Evolutionary conservation across 2,888 invertebrate genomes (phyloP).

Genomic region (Zootermopsis nevadensis): DNA sequence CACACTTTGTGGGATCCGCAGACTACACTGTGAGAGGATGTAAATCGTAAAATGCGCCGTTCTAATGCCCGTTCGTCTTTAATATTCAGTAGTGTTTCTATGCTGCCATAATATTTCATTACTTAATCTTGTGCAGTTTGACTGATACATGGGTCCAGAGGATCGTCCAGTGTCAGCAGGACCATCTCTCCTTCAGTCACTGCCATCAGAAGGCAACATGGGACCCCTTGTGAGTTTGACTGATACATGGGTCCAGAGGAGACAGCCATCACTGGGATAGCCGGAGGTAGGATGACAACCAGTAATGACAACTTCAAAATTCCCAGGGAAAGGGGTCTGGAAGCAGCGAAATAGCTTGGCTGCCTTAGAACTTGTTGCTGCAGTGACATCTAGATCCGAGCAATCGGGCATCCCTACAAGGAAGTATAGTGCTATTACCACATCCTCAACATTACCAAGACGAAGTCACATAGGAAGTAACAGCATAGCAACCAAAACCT

Average conservation of each 20-base stretch:
- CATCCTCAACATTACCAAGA: conserved; percentile 23
- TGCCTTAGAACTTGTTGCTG: conserved; percentile 17
- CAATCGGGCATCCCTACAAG: conserved; percentile 25
- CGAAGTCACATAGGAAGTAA: conserved; percentile 20
- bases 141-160: conserved; percentile 59
- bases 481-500: conserved; percentile 14
- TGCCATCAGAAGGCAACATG: conserved; percentile 65
- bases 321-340: conserved; percentile 27
- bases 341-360: conserved; percentile 9
- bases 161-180: conserved; percentile 71
- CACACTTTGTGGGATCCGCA: too few species aligned
- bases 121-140: neutral
- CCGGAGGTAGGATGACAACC: conserved; percentile 25
- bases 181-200: conserved; percentile 67
- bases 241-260: conserved; percentile 37
- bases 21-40: too few species aligned
- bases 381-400: conserved; percentile 5
- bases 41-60: too few species aligned
- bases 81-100: neutral
- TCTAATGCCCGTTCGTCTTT: neutral
- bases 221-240: conserved; percentile 67
- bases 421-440: conserved; percentile 22
- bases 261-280: conserved; percentile 34
- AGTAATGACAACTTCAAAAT: neutral
- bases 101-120: neutral